Percentiles rank a stretch among this genome's conserved stretches.
Evolutionary conservation across 1,140 invertebrate genomes (phyloP).

Genomic region (Protaetia brevitarsis): DNA sequence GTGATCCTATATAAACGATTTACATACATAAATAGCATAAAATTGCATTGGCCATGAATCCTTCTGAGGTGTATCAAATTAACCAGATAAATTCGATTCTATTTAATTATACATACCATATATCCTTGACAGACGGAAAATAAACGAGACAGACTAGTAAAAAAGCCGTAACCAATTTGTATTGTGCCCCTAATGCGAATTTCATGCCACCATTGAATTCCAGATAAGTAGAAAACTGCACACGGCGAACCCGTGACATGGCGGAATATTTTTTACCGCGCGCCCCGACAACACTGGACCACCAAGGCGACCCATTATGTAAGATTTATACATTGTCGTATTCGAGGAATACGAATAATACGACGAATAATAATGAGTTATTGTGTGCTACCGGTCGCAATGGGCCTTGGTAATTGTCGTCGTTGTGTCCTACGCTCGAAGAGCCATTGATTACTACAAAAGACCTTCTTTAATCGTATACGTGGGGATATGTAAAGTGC

Average conservation of each 20-base stretch:
- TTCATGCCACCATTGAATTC: neutral
- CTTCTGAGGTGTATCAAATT: too few species aligned
- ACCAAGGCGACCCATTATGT: slow-evolving; percentile 7
- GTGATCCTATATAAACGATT: too few species aligned
- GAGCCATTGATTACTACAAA: neutral
- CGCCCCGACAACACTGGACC: neutral
- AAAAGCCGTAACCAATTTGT: neutral
- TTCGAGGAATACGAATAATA: slow-evolving; percentile 16
- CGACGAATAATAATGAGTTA: slow-evolving; percentile 11
- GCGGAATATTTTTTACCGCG: neutral
- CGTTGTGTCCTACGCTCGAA: neutral
- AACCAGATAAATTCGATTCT: too few species aligned
- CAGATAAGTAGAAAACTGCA: neutral
- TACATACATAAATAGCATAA: too few species aligned
- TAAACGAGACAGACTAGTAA: neutral
- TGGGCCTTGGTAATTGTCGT: neutral
- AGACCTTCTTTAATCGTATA: neutral
- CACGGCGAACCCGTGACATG: neutral
- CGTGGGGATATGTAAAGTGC: neutral
- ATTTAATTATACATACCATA: too few species aligned
- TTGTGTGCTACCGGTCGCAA: slow-evolving; percentile 5
- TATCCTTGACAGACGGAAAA: too few species aligned
- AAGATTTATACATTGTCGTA: slow-evolving; percentile 9
- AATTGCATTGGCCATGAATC: too few species aligned
- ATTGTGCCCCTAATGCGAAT: slow-evolving; percentile 6